phyloP scores from a whole-genome alignment of 1,140 invertebrate genomes.

The Ceratosolen solmsi region DNA sequence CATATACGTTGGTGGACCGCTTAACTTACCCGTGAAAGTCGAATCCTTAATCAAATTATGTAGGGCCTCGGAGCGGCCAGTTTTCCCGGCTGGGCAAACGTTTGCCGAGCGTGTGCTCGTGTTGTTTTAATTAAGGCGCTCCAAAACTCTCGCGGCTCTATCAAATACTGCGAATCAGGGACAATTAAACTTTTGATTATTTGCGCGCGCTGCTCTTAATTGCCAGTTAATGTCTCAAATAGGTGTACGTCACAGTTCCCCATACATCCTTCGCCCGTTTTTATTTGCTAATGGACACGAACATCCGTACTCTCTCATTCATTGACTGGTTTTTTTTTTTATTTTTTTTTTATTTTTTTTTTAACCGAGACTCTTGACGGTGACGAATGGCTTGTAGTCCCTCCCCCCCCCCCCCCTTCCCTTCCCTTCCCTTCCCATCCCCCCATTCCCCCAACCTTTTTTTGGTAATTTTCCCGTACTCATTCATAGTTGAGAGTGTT shows the following conservation, averaged over 20 bases:
- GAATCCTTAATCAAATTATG: conserved; percentile 23
- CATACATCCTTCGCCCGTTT: background rate
- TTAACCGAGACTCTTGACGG: too few relatives aligned
- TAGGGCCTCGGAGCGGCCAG: background rate
- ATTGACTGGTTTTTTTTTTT: background rate
- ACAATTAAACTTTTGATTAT: conserved; percentile 37
- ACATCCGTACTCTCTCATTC: background rate
- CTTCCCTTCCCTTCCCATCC: too few relatives aligned
- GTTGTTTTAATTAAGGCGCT: conserved; percentile 33
- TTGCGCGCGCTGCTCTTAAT: background rate
- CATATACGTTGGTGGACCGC: too few relatives aligned
- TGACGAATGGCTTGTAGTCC: too few relatives aligned
- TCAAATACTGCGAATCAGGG: conserved; percentile 15
- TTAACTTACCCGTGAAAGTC: background rate
- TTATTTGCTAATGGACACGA: too few relatives aligned
- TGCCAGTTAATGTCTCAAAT: background rate
- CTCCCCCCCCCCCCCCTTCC: too few relatives aligned
- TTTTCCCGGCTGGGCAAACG: conserved; percentile 12
- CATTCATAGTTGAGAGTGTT: too few relatives aligned
- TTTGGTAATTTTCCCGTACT: too few relatives aligned
- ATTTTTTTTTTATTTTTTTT: too few relatives aligned
- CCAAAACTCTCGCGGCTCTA: background rate
- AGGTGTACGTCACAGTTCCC: background rate
- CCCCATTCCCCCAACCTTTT: too few relatives aligned
- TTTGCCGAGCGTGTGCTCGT: conserved; percentile 5